These are phyloP conservation scores for Morphnarchus princeps DNA, from an alignment of 2,113 vertebrate species.

Conservation along the genomic window DNA sequence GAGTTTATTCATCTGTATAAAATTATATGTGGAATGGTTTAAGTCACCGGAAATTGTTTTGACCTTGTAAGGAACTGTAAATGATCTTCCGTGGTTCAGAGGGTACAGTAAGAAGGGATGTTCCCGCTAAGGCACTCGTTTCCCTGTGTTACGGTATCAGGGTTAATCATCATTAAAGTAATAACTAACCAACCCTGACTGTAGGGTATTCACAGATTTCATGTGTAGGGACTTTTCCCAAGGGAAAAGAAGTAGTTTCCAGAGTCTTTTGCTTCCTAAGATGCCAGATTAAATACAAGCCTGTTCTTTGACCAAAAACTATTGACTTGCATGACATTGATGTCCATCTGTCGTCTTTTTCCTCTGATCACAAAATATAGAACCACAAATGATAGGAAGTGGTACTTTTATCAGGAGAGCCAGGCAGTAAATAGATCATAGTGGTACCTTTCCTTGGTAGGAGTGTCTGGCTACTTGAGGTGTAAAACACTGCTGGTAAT, in stretches of 20 bases:
- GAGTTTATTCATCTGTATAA: background rate
- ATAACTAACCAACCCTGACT: background rate
- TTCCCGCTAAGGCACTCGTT: background rate
- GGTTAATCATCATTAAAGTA: background rate
- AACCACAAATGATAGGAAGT: background rate
- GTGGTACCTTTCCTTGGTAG: background rate
- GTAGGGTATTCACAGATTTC: background rate
- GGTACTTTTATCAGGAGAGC: background rate
- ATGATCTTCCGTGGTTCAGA: background rate
- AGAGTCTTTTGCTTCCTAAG: background rate
- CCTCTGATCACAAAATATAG: background rate
- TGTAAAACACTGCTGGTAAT: fast-evolving
- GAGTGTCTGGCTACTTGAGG: background rate
- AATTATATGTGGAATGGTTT: background rate
- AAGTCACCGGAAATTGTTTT: background rate
- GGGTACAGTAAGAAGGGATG: background rate
- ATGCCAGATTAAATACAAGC: background rate
- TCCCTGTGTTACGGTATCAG: background rate
- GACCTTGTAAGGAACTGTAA: background rate
- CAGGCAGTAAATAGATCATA: background rate
- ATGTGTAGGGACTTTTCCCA: background rate
- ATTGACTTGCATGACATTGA: background rate
- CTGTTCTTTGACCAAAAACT: background rate
- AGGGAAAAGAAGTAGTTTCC: background rate
- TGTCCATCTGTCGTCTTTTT: background rate